phyloP scores from a whole-genome alignment of 2,888 invertebrate genomes.

The Epinotia nisella region DNA sequence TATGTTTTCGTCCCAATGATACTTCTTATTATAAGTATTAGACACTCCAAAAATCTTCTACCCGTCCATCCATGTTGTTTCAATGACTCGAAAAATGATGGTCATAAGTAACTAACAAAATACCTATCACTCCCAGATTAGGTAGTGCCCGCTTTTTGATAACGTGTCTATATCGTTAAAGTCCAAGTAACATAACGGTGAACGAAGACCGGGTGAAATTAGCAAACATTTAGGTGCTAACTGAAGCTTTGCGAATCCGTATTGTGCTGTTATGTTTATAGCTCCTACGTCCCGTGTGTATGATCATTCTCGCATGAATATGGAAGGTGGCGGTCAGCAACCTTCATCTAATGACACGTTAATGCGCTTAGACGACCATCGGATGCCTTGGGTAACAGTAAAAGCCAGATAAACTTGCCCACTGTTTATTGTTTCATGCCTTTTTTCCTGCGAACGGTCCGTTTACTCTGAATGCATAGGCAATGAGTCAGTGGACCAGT shows the following conservation, averaged over 20 bases:
- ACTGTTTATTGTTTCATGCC: conserved; percentile 65
- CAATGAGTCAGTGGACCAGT: conserved; percentile 80
- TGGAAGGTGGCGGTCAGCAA: conserved; percentile 74
- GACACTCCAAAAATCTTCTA: background rate
- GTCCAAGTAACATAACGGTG: conserved; percentile 32
- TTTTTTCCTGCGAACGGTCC: conserved; percentile 78
- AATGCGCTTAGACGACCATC: conserved; percentile 72
- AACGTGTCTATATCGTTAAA: conserved; percentile 31
- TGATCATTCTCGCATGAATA: conserved; percentile 49
- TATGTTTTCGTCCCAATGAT: too few relatives aligned
- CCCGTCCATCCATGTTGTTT: too few relatives aligned
- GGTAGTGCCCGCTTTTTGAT: conserved; percentile 2
- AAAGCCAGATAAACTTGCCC: conserved; percentile 77
- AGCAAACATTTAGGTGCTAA: conserved; percentile 44
- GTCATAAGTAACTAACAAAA: background rate
- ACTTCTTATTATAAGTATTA: too few relatives aligned
- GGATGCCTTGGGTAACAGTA: conserved; percentile 78
- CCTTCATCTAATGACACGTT: conserved; percentile 81
- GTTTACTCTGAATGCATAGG: conserved; percentile 78
- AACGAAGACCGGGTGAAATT: conserved; percentile 35
- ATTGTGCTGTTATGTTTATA: conserved; percentile 43
- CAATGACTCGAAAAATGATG: background rate
- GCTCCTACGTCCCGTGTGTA: conserved; percentile 29
- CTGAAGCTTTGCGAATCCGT: conserved; percentile 39
- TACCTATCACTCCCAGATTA: background rate